Evolutionary conservation across 1,140 invertebrate species (phyloP).

Genomic region (Hycleus phaleratus): DNA sequence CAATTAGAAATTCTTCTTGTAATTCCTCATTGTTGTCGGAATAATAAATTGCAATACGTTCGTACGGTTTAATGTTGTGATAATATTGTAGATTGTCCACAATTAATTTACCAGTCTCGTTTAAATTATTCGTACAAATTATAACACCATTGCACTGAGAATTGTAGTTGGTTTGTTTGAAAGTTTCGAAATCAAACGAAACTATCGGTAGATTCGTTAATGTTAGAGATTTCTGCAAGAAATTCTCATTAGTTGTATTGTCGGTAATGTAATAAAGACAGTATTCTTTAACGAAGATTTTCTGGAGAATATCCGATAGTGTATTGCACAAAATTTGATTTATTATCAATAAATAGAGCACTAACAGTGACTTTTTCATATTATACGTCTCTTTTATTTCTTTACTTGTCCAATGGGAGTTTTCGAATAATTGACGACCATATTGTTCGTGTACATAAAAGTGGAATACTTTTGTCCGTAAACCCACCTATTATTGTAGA

Average conservation of each 20-base stretch:
- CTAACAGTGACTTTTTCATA: too few relatives aligned
- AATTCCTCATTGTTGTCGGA: neutral
- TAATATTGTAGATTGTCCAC: neutral
- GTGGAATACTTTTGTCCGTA: too few relatives aligned
- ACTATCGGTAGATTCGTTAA: neutral
- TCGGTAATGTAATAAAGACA: constrained; percentile 2
- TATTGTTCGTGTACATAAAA: too few relatives aligned
- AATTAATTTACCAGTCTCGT: neutral
- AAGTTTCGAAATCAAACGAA: neutral
- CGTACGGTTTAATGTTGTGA: neutral
- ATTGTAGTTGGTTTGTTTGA: neutral
- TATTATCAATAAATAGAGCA: too few relatives aligned
- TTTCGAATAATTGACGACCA: too few relatives aligned
- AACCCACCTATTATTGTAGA: too few relatives aligned
- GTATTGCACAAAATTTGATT: too few relatives aligned
- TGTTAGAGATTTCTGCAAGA: neutral
- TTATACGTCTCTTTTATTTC: too few relatives aligned
- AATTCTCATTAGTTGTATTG: neutral
- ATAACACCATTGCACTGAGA: neutral
- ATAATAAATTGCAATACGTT: constrained; percentile 1
- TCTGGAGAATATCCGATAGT: too few relatives aligned
- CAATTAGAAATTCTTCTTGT: neutral
- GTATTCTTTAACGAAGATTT: too few relatives aligned
- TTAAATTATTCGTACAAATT: neutral
- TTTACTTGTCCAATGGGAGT: too few relatives aligned